Percentiles rank a stretch among this genome's conserved stretches.
These are phyloP conservation scores for Drosophila mayaguana DNA, from an alignment of 2,888 invertebrate species.

Conservation along the genomic window DNA sequence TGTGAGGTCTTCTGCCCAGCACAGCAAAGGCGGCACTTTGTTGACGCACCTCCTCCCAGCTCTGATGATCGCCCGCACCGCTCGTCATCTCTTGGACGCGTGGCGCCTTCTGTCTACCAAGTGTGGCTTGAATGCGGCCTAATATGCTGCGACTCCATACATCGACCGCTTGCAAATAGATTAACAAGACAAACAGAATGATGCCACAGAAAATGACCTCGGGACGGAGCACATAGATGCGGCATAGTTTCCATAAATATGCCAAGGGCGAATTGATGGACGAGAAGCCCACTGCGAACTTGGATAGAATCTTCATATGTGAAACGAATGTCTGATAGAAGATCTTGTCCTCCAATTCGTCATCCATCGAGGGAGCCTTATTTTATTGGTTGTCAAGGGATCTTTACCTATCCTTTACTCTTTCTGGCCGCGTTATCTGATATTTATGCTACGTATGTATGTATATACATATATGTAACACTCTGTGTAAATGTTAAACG, in stretches of 20 bases:
- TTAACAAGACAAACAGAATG: constrained; percentile 89
- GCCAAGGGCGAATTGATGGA: constrained; percentile 90
- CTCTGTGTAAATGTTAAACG: constrained; percentile 16
- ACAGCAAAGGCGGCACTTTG: constrained; percentile 95
- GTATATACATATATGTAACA: neutral
- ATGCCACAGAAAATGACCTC: constrained; percentile 91
- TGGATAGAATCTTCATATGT: constrained; percentile 93
- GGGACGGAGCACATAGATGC: constrained; percentile 91
- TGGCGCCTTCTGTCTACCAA: constrained; percentile 81
- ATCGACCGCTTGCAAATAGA: constrained; percentile 93
- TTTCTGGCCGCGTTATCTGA: neutral
- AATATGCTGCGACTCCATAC: constrained; percentile 92
- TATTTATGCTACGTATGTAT: constrained; percentile 4
- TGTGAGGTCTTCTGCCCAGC: constrained; percentile 94
- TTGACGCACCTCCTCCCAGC: constrained; percentile 92
- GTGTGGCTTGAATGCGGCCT: constrained; percentile 85
- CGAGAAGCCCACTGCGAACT: constrained; percentile 91
- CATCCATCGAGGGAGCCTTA: constrained; percentile 89
- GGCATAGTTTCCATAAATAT: constrained; percentile 92
- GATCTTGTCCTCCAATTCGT: constrained; percentile 95
- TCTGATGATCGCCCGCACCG: constrained; percentile 86
- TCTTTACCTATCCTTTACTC: constrained; percentile 1
- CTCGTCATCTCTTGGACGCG: constrained; percentile 73
- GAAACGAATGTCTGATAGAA: constrained; percentile 94
- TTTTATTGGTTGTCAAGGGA: constrained; percentile 4